Evolutionary conservation across 1,140 invertebrate genomes (phyloP).

Genomic region (Diploscapter pachys): DNA sequence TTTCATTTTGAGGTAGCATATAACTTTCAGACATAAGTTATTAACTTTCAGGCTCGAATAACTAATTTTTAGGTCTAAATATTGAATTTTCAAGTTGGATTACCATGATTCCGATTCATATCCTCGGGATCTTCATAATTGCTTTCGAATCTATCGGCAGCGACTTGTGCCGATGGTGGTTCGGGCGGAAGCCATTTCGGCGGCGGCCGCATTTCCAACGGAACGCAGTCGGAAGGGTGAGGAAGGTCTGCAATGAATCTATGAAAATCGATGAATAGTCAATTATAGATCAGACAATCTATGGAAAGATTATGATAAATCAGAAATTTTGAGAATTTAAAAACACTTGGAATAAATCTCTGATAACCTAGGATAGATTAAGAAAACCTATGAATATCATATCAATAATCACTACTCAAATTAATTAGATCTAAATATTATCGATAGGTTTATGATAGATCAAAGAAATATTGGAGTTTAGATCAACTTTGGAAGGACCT

Average conservation of each 20-base stretch:
- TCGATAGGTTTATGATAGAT: too few species aligned
- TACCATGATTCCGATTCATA: constrained; percentile 11
- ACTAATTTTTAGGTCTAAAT: not conserved
- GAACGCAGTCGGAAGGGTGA: not conserved
- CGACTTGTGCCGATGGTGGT: constrained; percentile 6
- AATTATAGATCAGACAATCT: not conserved
- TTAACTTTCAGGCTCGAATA: not conserved
- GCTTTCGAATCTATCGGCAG: constrained; percentile 20
- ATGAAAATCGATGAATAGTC: too few species aligned
- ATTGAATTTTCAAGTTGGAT: not conserved
- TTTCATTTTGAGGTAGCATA: not conserved
- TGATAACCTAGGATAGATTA: not conserved
- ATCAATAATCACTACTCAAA: too few species aligned
- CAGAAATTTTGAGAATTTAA: constrained; percentile 8
- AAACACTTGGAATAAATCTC: not conserved
- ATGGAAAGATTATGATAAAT: constrained; percentile 12
- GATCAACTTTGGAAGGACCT: too few species aligned
- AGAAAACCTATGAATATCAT: not conserved
- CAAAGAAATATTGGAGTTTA: too few species aligned
- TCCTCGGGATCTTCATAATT: constrained; percentile 30
- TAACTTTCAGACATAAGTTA: not conserved
- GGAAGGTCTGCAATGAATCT: not conserved
- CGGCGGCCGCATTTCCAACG: constrained; percentile 11
- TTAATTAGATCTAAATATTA: too few species aligned
- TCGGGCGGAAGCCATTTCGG: constrained; percentile 6